Evolutionary conservation across 2,888 invertebrate species (phyloP), one percentile per base, ranked within the genome.

Genomic region (Acleris emargana): DNA sequence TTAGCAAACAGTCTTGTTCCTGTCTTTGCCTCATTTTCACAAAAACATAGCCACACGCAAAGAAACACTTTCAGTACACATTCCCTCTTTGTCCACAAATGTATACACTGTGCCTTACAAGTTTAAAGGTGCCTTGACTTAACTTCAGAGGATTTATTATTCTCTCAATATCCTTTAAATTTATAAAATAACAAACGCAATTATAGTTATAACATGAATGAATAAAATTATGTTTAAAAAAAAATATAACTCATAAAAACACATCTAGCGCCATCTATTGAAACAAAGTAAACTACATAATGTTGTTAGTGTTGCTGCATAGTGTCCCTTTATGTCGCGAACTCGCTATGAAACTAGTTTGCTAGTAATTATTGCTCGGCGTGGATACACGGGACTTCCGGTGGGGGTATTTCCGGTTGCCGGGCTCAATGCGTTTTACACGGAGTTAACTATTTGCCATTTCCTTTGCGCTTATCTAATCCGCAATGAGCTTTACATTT

Each of bases 1-100:
- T 81, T 17, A 89, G 61, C 57, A 90, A 73, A 73, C 90, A 90
- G 72, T 90, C 89, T 61, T 78, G 75, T 28, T 88, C 83, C 68
- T 81, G 82, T 38, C 74, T 80, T 28, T 79, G 83, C 76, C 90
- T 90, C 91, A 90, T 90, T 73, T 67, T 82, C 70, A 28, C 25
- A 22, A 17, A 60, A 32, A 38, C 54, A 42, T 2, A 52, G 5
- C 20, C 18, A 13, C 22, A 59, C 28, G 42, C 63, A 45, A 47
- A 49, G 32, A 32, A 32, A 32, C 32, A 32, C 32, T 11, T 32
- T 11, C 11, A 32, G 9, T 32, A 13, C 4, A 38, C 13, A 38
- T 13, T 38, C 38, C 9, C 13, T 38, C 13, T 38, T 13, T 32
- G 32, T 32, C 32, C 9, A 32, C 32, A 32, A 28, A 7, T 32